These are phyloP conservation scores for Psittacus erithacus DNA, from an alignment of 2,113 vertebrate species.

Conservation along the genomic window DNA sequence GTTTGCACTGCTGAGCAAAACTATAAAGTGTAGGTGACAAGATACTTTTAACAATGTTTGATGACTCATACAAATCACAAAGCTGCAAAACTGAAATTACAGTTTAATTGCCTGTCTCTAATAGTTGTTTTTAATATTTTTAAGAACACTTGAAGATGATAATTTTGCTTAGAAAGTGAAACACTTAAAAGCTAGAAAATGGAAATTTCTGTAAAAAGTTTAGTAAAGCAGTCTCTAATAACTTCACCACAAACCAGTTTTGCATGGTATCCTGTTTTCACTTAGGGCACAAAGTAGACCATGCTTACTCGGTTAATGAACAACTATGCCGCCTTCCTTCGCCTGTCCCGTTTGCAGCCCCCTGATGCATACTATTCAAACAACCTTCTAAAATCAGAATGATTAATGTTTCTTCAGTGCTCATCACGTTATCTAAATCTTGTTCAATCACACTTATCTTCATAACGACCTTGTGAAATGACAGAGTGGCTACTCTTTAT, in stretches of 20 bases:
- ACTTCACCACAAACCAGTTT: background rate
- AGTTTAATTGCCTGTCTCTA: background rate
- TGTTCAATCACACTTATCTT: constrained; percentile 49
- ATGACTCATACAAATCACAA: background rate
- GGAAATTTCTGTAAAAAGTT: background rate
- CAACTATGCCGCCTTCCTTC: background rate
- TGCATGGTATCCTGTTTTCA: background rate
- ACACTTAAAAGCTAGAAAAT: background rate
- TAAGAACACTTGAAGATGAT: background rate
- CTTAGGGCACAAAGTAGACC: background rate
- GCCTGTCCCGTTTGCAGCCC: constrained; percentile 5
- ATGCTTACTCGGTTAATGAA: background rate
- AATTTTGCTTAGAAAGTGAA: background rate
- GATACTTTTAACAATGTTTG: background rate
- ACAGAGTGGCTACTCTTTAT: background rate
- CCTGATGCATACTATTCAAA: constrained; percentile 5
- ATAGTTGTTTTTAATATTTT: background rate
- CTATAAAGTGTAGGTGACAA: background rate
- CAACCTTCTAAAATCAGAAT: constrained; percentile 6
- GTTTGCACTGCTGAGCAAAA: background rate
- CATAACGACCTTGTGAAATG: background rate
- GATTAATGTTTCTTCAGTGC: constrained; percentile 28
- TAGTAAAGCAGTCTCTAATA: background rate
- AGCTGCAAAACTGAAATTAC: background rate
- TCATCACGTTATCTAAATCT: background rate